phyloP scores from a whole-genome alignment of 2,888 invertebrate species.

The Andrena hattorfiana region DNA sequence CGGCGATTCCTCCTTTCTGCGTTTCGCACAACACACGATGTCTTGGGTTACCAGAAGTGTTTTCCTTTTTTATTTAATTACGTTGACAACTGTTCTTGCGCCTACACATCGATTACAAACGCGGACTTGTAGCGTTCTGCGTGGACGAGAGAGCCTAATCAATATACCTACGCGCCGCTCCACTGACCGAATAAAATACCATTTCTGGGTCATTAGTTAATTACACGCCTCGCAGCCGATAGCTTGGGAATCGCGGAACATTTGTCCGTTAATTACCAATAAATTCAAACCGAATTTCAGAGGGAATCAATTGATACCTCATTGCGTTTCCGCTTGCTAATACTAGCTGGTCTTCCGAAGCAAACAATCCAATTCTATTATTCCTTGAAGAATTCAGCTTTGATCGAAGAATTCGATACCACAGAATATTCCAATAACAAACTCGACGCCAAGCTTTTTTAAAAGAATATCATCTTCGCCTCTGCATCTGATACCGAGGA shows the following conservation, averaged over 20 bases:
- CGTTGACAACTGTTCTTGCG: conserved; percentile 55
- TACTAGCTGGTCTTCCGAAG: no score
- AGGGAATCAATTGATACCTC: no score
- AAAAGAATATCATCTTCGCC: no score
- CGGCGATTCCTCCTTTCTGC: conserved; percentile 22
- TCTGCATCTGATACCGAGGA: no score
- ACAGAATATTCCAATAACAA: no score
- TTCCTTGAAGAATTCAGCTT: no score
- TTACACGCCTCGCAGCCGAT: not conserved
- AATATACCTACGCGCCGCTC: conserved; percentile 33
- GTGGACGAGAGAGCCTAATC: conserved; percentile 43
- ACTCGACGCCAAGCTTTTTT: no score
- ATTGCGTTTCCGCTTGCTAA: no score
- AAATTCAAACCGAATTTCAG: not conserved
- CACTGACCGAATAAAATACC: conserved; percentile 19
- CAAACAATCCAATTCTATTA: no score
- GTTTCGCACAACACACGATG: conserved; percentile 55
- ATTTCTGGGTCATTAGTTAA: conserved; percentile 15
- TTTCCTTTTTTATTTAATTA: conserved; percentile 55
- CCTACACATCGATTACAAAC: conserved; percentile 60
- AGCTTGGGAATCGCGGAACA: not conserved
- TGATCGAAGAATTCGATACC: no score
- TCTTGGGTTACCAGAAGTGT: conserved; percentile 42
- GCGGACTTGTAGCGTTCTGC: conserved; percentile 53
- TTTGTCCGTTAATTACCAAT: not conserved